Evolutionary conservation across 2,888 invertebrate species (phyloP), one percentile per base, ranked within the genome.

Genomic region (Alviniconcha strummeri): DNA sequence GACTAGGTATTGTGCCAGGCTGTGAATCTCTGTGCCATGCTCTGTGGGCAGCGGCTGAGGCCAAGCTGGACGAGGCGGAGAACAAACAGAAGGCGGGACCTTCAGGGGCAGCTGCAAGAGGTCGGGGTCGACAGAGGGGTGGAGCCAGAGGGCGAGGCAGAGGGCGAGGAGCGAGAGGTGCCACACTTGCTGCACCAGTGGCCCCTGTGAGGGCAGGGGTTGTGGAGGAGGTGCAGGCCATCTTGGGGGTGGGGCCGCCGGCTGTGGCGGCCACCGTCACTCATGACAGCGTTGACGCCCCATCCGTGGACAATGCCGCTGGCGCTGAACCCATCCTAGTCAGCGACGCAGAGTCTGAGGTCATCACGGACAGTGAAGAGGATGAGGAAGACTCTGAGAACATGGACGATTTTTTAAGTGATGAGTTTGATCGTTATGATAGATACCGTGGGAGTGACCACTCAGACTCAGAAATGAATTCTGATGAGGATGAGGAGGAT

Each of bases 1-100:
- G 36, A 36, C 36, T 36, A 36, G 36, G 36, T 36, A 36, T 36
- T 36, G 36, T 36, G 36, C 36, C 36, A 36, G 36, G 36, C 36
- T 36, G 36, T 36, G 36, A 36, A 36, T 36, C 36, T 36, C 36
- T 36, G 36, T 60, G 60, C 60, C 15, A 9, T 75, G 74, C 36
- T 57, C 57, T 13, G 67, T 80, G 83, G 84, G 3, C 75, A 90
- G 90, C 75, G 82, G 89, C 89, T 75, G 89, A 89, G 64, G 86
- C 84, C 36, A 88, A 85, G 84, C 88, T 88, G 87, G 87, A 88
- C 77, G 89, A 86, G 54, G 82, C 83, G 74, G 82, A 82, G 86
- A 87, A 88, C 77, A 88, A 86, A 67, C 72, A 80, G 36, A 69
- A 80, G 69, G 64, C 84, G 85, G 81, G 89, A 84, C 71, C 82